Evolutionary conservation across 2,797 vertebrate genomes (phyloP).

Genomic region (Falco rusticolus): DNA sequence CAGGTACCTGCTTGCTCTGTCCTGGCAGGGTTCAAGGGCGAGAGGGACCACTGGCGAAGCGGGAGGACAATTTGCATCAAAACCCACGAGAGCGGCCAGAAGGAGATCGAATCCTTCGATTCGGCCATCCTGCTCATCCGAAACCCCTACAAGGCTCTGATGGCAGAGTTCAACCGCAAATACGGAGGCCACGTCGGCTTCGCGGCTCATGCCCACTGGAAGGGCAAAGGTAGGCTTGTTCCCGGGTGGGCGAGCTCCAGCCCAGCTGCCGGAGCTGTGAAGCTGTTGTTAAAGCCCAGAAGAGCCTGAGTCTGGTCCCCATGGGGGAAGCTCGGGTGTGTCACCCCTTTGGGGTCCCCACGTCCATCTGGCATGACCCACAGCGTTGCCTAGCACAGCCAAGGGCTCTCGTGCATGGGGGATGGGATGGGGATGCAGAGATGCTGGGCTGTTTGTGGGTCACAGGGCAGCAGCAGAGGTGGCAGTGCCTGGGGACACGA

Average conservation of each 20-base stretch:
- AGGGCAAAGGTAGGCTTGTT: constrained; percentile 87
- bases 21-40: constrained; percentile 87
- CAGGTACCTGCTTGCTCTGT: neutral
- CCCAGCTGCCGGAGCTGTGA: accelerated
- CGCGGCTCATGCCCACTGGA: constrained; percentile 94
- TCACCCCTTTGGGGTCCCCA: accelerated
- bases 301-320: accelerated
- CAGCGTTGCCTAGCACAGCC: accelerated
- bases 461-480: neutral
- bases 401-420: accelerated
- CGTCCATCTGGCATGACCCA: accelerated
- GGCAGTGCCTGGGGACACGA: accelerated
- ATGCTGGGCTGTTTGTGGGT: neutral
- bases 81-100: constrained; percentile 94
- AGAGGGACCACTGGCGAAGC: constrained; percentile 94
- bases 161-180: constrained; percentile 98
- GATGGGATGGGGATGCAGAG: neutral
- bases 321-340: accelerated
- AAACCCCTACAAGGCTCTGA: constrained; percentile 96
- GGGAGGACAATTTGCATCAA: constrained; percentile 95
- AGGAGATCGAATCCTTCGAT: constrained; percentile 94
- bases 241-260: accelerated
- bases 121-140: constrained; percentile 91
- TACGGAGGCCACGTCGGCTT: constrained; percentile 96
- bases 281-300: neutral